Base-by-base conservation (phyloP, 1,140 invertebrate genomes). In the Akabosia matsudoensis region DNA sequence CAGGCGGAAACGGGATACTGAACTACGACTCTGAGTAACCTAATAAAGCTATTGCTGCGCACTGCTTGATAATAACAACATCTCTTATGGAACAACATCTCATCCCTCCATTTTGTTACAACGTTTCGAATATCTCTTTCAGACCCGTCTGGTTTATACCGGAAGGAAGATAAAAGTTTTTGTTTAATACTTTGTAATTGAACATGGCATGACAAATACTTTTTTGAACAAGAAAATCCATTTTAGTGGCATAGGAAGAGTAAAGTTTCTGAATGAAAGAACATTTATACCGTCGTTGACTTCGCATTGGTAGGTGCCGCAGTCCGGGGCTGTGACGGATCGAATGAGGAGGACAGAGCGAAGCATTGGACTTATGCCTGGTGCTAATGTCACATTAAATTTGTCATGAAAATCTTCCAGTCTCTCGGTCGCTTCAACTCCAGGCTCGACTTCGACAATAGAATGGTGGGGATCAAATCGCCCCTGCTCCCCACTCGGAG, bases 301-400 rank as follows among this genome's bases (percentile, higher is more conserved):
- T 75, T 81, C 75, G 72, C 80, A 81, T 71, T 81, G 76, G 71
- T 81, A 81, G 51, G 74, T 64, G 24, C 74, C 34, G 22, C 3
- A 7, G 24, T 72, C 70, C 1, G 74, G 70, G 14, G 77, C 71
- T 1, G 54, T 56, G n/a, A 81, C 77, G 10, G 30, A 31, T 16
- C 77, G 33, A 72, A 81, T 79, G 3, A 75, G 64, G n/a, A 81
- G 67, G 28, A 81, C 80, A 7, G 78, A 79, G 1, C 80, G 70
- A 4, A 81, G 73, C 80, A 79, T 81, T 0, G 80, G 80, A 61
- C 73, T 73, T 26, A 81, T 79, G 1, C 80, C 78, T n/a, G 80
- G 77, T 24, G 80, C 80, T 28, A 81, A 71, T 2, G 80, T 81
- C 0, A 81, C 80, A 54, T 81, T 81, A 45, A 81, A 81, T 67